A percentile compares a stretch with the other conserved stretches of the same genome.
Conservation (phyloP, 2,888 invertebrate species). For the Morpho deidamia region DNA sequence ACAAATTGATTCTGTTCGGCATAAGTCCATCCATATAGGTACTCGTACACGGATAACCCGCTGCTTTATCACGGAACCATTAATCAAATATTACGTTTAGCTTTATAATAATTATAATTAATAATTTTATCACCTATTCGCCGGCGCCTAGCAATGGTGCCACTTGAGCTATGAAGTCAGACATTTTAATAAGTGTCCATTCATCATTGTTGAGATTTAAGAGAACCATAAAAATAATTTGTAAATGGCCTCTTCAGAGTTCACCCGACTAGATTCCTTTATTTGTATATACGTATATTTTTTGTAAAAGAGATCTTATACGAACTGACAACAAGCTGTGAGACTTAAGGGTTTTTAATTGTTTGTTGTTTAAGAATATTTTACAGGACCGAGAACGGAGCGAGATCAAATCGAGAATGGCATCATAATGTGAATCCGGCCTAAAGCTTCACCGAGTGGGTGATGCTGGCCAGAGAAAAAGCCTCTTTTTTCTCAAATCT, state of each 20-base stretch:
- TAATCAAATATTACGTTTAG: conserved; percentile 59
- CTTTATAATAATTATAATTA: conserved; percentile 65
- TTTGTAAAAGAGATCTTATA: too few relatives aligned
- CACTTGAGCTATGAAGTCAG: conserved; percentile 24
- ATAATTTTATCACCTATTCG: conserved; percentile 67
- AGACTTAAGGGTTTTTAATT: too few relatives aligned
- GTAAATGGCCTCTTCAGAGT: neutral
- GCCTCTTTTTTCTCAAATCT: too few relatives aligned
- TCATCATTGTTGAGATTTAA: conserved; percentile 12
- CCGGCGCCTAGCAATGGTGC: conserved; percentile 32
- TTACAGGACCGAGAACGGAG: too few relatives aligned
- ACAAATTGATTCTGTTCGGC: neutral
- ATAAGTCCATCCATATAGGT: conserved; percentile 12
- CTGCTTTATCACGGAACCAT: conserved; percentile 52
- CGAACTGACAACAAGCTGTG: too few relatives aligned
- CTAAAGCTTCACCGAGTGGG: too few relatives aligned
- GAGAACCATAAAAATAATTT: conserved; percentile 13
- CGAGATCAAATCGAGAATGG: too few relatives aligned
- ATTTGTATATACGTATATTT: too few relatives aligned
- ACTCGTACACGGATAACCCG: conserved; percentile 31
- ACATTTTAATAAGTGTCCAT: conserved; percentile 21
- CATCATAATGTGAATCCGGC: too few relatives aligned
- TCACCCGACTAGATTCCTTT: neutral
- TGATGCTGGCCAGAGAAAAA: too few relatives aligned
- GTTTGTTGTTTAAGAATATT: too few relatives aligned